Evolutionary conservation across 2,797 vertebrate genomes (phyloP).

Genomic region (Hephaestus fuliginosus): DNA sequence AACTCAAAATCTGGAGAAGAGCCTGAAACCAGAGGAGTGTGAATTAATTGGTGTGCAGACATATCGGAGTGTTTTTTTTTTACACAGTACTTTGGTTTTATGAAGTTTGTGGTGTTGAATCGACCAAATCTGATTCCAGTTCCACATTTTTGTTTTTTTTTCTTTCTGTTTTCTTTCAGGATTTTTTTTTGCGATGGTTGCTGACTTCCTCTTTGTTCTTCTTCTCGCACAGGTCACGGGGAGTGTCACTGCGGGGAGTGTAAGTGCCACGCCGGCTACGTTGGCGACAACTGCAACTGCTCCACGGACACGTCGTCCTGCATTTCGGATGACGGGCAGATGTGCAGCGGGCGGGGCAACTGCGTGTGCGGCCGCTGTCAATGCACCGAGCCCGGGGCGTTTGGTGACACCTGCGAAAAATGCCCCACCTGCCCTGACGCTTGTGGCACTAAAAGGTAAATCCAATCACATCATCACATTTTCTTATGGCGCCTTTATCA

Average conservation of each 20-base stretch:
- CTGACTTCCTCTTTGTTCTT: neutral
- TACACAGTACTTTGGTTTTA: neutral
- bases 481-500: neutral
- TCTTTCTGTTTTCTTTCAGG: no score
- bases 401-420: constrained; percentile 94
- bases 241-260: constrained; percentile 98
- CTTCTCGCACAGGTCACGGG: constrained; percentile 87
- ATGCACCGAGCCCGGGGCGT: constrained; percentile 94
- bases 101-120: neutral
- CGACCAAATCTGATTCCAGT: no score
- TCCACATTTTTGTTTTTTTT: no score
- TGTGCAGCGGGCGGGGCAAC: constrained; percentile 92
- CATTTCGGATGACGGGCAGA: constrained; percentile 89
- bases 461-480: rapidly evolving
- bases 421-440: constrained; percentile 96
- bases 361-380: constrained; percentile 93
- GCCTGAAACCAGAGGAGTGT: neutral
- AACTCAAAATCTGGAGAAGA: neutral
- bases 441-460: constrained; percentile 94
- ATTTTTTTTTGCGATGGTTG: no score
- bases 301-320: constrained; percentile 90
- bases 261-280: constrained; percentile 92
- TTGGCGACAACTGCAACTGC: constrained; percentile 98
- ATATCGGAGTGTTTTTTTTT: no score
- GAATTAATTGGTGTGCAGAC: neutral